Evolutionary conservation across 2,888 invertebrate species (phyloP), one percentile per base, ranked within the genome.

Genomic region (Trissoscelio sp.): DNA sequence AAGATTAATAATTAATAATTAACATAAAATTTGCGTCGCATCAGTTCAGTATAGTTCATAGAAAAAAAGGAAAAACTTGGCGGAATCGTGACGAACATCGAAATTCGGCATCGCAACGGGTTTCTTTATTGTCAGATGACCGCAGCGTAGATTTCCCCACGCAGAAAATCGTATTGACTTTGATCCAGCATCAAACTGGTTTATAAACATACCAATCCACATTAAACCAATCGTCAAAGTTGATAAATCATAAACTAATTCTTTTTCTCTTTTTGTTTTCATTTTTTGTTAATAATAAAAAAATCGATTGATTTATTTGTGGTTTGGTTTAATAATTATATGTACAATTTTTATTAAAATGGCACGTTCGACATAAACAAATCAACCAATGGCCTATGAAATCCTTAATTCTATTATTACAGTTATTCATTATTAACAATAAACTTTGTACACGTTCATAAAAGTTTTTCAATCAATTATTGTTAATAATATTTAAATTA

Each of bases 281-380:
- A n/a, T n/a, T n/a, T n/a, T n/a, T n/a, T n/a, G n/a, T n/a, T n/a
- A n/a, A n/a, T n/a, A n/a, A n/a, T n/a, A n/a, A n/a, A n/a, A n/a
- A 14, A 39, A 24, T 16, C 51, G 60, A 81, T 81, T 75, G 78
- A 81, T 81, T 81, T 60, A 73, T 62, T 62, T 80, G 74, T 82
- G 75, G 79, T 42, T 72, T 78, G 75, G 74, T 73, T 75, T 66
- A 78, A 58, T 84, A 85, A 83, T 83, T 83, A 78, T 89, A 88
- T 89, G 83, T 89, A 90, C 89, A 90, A 87, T 85, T 55, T 77
- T 66, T 87, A 85, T 82, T 85, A 85, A 88, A 89, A 90, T 90
- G 90, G 90, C 90, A 90, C 90, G 85, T 87, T 88, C 67, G 86
- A 88, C 85, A 73, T 62, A 88, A 87, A 87, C 83, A 84, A 82